Evolutionary conservation across 2,113 vertebrate genomes (phyloP).

Genomic region (Spermophilus dauricus): DNA sequence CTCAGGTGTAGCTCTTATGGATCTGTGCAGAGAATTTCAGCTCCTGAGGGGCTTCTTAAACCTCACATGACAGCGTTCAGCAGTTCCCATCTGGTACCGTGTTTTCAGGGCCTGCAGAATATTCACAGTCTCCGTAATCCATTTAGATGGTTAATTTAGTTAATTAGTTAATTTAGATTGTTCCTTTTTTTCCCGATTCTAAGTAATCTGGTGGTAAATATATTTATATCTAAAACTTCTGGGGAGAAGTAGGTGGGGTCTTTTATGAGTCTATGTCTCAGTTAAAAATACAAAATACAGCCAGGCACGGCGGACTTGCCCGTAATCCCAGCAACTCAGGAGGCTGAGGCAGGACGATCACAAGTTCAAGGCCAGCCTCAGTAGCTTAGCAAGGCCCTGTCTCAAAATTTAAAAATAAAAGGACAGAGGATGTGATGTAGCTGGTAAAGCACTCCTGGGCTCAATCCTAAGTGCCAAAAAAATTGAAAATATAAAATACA

Average conservation of each 20-base stretch:
- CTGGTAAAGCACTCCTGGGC: too few relatives aligned
- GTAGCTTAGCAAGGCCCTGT: too few relatives aligned
- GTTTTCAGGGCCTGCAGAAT: not conserved
- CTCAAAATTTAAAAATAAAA: too few relatives aligned
- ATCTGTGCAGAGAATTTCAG: conserved; percentile 65
- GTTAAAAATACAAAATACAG: not conserved
- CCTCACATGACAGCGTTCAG: conserved; percentile 28
- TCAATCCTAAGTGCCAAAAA: too few relatives aligned
- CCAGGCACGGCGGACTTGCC: too few relatives aligned
- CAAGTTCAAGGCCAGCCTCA: too few relatives aligned
- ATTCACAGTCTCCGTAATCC: not conserved
- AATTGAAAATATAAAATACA: not conserved
- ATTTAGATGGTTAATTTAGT: not conserved
- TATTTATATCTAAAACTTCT: not conserved
- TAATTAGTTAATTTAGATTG: not conserved
- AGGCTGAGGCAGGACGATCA: too few relatives aligned
- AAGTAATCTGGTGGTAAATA: not conserved
- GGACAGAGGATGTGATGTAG: too few relatives aligned
- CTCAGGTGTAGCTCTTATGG: conserved; percentile 49
- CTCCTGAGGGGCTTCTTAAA: not conserved
- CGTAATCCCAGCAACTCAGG: too few relatives aligned
- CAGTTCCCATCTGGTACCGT: conserved; percentile 25
- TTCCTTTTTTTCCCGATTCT: not conserved
- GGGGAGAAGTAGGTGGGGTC: not conserved
- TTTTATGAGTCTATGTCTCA: not conserved